A percentile compares a stretch with the other conserved stretches of the same genome.
These are phyloP conservation scores for Amyelois transitella DNA, from an alignment of 1,140 invertebrate species.

Conservation along the genomic window DNA sequence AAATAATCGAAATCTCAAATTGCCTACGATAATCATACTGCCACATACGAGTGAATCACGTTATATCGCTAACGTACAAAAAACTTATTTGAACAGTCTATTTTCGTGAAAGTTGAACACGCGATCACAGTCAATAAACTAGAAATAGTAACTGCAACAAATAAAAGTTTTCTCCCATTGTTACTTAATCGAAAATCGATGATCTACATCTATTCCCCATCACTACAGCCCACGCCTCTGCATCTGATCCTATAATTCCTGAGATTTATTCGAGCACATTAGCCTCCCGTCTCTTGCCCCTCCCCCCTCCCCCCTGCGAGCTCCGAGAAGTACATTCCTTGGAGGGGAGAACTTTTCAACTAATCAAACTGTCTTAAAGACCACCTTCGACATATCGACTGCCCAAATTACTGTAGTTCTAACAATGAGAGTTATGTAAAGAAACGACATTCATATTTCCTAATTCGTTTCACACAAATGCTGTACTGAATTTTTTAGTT, in stretches of 20 bases:
- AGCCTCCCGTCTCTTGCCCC: background rate
- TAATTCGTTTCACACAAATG: no score
- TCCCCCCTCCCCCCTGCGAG: background rate
- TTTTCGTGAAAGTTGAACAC: no score
- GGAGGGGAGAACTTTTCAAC: slow-evolving; percentile 41
- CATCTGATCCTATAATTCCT: slow-evolving; percentile 19
- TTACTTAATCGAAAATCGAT: background rate
- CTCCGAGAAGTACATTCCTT: slow-evolving; percentile 3
- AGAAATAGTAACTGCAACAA: background rate
- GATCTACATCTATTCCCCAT: background rate
- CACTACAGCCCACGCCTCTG: slow-evolving; percentile 3
- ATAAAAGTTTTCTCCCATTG: background rate
- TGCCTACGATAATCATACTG: no score
- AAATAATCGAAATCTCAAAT: no score
- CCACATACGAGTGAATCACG: no score
- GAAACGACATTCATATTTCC: no score
- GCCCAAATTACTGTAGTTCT: slow-evolving; percentile 35
- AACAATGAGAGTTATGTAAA: background rate
- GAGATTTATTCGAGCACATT: slow-evolving; percentile 16
- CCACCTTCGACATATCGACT: slow-evolving; percentile 46
- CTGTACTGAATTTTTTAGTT: no score
- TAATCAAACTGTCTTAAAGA: slow-evolving; percentile 61
- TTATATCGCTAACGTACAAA: no score
- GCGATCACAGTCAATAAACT: no score
- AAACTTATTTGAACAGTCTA: no score